phyloP scores from a whole-genome alignment of 2,113 vertebrate genomes.

The Chaenocephalus aceratus region DNA sequence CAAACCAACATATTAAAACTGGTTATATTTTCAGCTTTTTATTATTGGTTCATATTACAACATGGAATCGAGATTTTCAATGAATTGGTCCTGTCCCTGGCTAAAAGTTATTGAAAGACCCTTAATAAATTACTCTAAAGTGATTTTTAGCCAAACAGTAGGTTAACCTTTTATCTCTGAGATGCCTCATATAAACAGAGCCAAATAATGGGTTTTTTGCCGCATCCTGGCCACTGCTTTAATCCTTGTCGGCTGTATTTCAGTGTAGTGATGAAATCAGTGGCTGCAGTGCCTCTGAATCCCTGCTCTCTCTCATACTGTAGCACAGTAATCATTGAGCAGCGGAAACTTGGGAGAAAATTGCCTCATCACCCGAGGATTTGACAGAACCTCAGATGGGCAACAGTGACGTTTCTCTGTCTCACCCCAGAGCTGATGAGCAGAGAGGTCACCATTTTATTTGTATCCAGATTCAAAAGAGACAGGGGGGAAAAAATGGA shows the following conservation, averaged over 20 bases:
- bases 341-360: constrained; percentile 68
- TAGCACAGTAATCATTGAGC: constrained; percentile 72
- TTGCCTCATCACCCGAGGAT: constrained; percentile 48
- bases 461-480: constrained; percentile 16
- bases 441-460: constrained; percentile 57
- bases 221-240: constrained; percentile 29
- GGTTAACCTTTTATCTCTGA: neutral
- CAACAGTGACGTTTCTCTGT: constrained; percentile 14
- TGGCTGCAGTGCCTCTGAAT: constrained; percentile 55
- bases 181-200: no score
- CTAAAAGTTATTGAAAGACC: neutral
- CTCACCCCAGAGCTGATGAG: constrained; percentile 31
- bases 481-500: constrained; percentile 34
- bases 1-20: neutral
- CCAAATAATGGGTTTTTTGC: neutral
- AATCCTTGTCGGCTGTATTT: constrained; percentile 29
- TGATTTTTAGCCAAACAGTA: neutral
- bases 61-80: no score
- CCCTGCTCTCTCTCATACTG: constrained; percentile 39
- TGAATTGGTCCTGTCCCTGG: neutral
- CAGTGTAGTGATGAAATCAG: constrained; percentile 45
- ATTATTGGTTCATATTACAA: neutral
- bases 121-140: neutral
- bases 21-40: neutral
- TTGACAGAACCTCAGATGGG: constrained; percentile 31